Percentiles rank a stretch among this genome's conserved stretches.
Conservation (phyloP, 2,797 vertebrate species). For the Scolopax bukidnonensis region DNA sequence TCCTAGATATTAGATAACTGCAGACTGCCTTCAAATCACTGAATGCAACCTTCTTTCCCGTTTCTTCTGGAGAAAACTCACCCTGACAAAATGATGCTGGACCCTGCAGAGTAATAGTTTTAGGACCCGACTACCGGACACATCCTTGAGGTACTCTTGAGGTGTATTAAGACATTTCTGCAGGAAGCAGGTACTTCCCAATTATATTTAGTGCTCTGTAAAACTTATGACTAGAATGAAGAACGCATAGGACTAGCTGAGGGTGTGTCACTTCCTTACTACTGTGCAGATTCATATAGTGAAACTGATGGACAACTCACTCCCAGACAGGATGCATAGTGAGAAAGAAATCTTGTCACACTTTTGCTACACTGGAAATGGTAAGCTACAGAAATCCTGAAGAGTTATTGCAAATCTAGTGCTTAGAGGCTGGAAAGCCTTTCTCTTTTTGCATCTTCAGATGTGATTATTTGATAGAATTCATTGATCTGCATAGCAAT, state of each 20-base stretch:
- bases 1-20: neutral
- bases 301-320: neutral
- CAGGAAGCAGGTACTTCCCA: neutral
- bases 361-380: neutral
- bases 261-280: neutral
- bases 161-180: neutral
- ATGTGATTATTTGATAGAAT: slow-evolving; percentile 54
- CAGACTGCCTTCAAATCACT: neutral
- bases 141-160: neutral
- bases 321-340: neutral
- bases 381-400: neutral
- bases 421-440: neutral
- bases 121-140: neutral
- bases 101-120: neutral
- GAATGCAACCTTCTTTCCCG: neutral
- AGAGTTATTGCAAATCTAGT: neutral
- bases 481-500: slow-evolving; percentile 50
- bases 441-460: slow-evolving; percentile 25
- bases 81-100: neutral
- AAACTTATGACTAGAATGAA: neutral
- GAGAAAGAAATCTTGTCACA: neutral
- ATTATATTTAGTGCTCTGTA: neutral
- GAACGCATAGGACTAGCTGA: neutral
- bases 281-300: neutral
- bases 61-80: neutral